These are phyloP conservation scores for Hedya salicella DNA, from an alignment of 2,888 invertebrate genomes.

Conservation along the genomic window DNA sequence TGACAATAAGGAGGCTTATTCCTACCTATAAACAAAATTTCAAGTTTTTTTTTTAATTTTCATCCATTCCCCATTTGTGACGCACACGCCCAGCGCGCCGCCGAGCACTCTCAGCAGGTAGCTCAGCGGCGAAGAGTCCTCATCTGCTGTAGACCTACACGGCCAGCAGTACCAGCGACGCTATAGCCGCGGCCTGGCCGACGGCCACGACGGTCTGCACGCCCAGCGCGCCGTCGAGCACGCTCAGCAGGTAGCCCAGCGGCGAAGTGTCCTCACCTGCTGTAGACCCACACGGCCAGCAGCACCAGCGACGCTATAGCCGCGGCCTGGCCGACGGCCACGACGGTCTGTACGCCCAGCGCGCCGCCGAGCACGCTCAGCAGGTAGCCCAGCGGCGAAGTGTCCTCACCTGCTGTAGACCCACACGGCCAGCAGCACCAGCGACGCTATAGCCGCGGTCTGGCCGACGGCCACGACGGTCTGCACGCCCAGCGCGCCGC, in stretches of 20 bases:
- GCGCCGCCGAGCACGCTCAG: constrained; percentile 83
- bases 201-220: constrained; percentile 90
- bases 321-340: no score
- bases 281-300: constrained; percentile 93
- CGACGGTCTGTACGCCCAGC: constrained; percentile 54
- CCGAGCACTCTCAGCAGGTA: constrained; percentile 90
- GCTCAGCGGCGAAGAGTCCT: constrained; percentile 85
- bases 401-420: constrained; percentile 91
- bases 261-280: constrained; percentile 90
- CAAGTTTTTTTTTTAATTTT: no score
- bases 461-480: no score
- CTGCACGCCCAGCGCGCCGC: constrained; percentile 80
- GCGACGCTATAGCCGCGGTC: no score
- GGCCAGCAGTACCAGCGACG: constrained; percentile 89
- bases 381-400: no score
- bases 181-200: constrained; percentile 90
- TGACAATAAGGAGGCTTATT: no score
- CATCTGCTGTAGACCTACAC: constrained; percentile 85
- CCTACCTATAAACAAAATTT: no score
- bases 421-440: constrained; percentile 88
- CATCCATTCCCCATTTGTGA: no score
- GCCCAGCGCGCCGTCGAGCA: constrained; percentile 82
- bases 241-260: constrained; percentile 92
- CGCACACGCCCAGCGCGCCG: constrained; percentile 87
- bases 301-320: no score